phyloP scores from a whole-genome alignment of 2,113 vertebrate species.

The Engystomops pustulosus region DNA sequence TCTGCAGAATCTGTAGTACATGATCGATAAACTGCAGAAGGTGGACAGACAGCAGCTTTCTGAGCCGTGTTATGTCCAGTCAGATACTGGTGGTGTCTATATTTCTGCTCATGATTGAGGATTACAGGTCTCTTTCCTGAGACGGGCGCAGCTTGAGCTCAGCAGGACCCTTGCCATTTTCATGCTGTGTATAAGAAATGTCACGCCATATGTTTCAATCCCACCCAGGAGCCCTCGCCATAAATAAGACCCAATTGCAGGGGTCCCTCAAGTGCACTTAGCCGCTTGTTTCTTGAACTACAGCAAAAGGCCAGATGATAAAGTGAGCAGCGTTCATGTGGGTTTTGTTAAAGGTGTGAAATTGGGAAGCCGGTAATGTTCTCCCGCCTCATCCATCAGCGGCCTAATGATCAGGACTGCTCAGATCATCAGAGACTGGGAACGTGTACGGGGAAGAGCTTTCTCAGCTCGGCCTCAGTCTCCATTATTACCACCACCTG shows the following conservation, averaged over 20 bases:
- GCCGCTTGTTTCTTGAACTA: conserved; percentile 28
- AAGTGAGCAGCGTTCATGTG: conserved; percentile 61
- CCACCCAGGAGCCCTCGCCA: conserved; percentile 49
- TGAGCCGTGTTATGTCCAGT: background rate
- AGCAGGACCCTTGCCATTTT: background rate
- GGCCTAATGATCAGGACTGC: conserved; percentile 49
- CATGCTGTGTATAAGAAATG: conserved; percentile 23
- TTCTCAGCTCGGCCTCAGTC: background rate
- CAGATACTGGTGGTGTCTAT: background rate
- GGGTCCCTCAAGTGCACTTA: conserved; percentile 50
- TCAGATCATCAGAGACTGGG: conserved; percentile 30
- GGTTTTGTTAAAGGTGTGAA: conserved; percentile 66
- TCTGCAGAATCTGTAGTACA: background rate
- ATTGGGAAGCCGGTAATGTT: conserved; percentile 59
- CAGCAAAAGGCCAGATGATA: background rate
- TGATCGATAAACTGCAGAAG: background rate
- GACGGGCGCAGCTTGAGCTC: background rate
- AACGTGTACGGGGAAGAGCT: background rate
- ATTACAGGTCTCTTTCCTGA: background rate
- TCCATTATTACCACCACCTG: background rate
- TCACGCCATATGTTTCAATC: conserved; percentile 62
- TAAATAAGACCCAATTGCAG: conserved; percentile 29
- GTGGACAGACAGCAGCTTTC: background rate
- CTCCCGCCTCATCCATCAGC: conserved; percentile 65
- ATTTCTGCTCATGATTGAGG: background rate